Base-by-base conservation (phyloP, 1,140 invertebrate species). In the Lordiphosa clarofinis region DNA sequence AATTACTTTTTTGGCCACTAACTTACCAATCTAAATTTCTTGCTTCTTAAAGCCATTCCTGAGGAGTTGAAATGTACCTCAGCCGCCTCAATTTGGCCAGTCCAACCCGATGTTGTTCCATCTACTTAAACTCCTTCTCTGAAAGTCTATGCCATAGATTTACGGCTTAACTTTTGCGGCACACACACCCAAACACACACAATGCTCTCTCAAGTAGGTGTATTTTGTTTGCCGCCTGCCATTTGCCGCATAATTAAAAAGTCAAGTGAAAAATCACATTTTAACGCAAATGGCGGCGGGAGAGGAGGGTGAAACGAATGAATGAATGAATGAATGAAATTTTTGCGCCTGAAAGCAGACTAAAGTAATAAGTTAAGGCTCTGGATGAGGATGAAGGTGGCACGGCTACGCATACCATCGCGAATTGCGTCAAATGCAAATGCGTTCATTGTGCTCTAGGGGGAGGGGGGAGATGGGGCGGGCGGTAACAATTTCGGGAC, bases 181-280 rank as follows among this genome's bases (percentile, higher is more conserved):
- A 79, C 71, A 73, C 52, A 56, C 60, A 78, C 61, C 61, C 44
- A 52, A 57, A 79, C 71, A 73, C 52, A 63, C 55, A 48, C 55
- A 73, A 63, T 59, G 63, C 72, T 84, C 73, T 31, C 28, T 31
- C 28, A 84, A 82, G 76, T 82, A 82, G 76, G 76, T 82, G 78
- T 82, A 73, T 82, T 84, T 72, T 71, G 56, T 43, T 66, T 42
- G 43, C 37, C 4, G 57, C 38, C 13, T 62, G 54, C 50, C 61
- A 73, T 50, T 59, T 63, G 81, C 76, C 75, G 68, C 73, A 78
- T 87, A 87, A 87, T 87, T 87, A 87, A 87, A 82, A 87, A 87
- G 82, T 87, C 82, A 87, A 87, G 82, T 87, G 84, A 87, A 87
- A 87, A 87, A 87, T 87, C 82, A 86, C 76, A 87, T 78, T 87